These are phyloP conservation scores for Drosophila pseudoobscura DNA, from an alignment of 1,140 invertebrate species.

Conservation along the genomic window DNA sequence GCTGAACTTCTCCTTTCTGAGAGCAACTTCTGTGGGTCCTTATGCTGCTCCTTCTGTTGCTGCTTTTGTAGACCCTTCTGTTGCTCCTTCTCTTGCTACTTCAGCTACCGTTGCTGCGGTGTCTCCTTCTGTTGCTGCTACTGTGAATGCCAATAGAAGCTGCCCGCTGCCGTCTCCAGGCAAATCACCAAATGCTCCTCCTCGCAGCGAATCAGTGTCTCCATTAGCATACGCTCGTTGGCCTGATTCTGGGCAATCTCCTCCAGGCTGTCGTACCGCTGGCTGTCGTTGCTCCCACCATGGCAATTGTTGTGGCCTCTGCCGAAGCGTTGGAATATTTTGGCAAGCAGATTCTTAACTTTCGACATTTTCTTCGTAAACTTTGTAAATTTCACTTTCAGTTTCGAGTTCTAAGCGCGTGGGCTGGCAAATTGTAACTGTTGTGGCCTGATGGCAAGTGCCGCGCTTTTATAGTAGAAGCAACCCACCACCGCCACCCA, in stretches of 20 bases:
- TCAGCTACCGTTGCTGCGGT: conserved; percentile 1
- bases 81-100: background rate
- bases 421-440: conserved; percentile 58
- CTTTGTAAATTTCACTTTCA: conserved; percentile 16
- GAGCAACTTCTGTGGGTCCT: background rate
- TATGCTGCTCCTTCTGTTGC: background rate
- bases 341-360: conserved; percentile 68
- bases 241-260: conserved; percentile 78
- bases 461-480: conserved; percentile 56
- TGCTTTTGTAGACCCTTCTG: background rate
- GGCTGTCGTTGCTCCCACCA: conserved; percentile 30
- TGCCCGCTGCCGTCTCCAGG: conserved; percentile 65
- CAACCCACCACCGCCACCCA: conserved; percentile 38
- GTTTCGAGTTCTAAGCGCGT: conserved; percentile 38
- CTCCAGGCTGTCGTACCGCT: conserved; percentile 57
- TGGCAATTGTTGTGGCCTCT: conserved; percentile 37
- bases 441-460: conserved; percentile 51
- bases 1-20: background rate
- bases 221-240: conserved; percentile 66
- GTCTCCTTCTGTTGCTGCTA: conserved; percentile 31
- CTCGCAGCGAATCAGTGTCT: conserved; percentile 18
- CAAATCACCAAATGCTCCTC: conserved; percentile 66
- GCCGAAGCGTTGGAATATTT: conserved; percentile 62
- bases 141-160: conserved; percentile 72
- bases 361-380: conserved; percentile 49